Base-by-base conservation (phyloP, 1,140 invertebrate species). In the Colletes latitarsis region DNA sequence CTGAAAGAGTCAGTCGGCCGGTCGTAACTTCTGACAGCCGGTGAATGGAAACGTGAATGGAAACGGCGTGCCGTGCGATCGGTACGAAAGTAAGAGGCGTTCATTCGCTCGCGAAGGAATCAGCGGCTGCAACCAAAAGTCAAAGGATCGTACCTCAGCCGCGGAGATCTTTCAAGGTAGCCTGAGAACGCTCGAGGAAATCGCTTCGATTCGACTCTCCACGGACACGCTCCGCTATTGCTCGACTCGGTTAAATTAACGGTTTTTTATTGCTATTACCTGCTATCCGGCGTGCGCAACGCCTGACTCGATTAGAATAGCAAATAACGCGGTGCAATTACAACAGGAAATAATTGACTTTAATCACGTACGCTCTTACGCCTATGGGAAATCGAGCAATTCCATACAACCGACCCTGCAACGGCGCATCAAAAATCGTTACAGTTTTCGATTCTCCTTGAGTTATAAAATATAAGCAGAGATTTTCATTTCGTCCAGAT, bases 11-110 rank as follows among this genome's bases (percentile, higher is more conserved):
- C 81, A 70, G 79, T 77, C 81, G 76, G 80, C 68, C 71, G 77
- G 49, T 82, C 85, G 84, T 86, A 84, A 83, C 66, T 86, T 81
- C 55, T 78, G 82, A 81, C 85, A 75, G 73, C 58, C 87, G 86
- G 87, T 88, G 87, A 89, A 88, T 88, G 88, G 87, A 87, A 87
- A 88, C 88, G 87, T 87, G 87, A 88, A 88, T 89, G 87, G 83
- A 85, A 85, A 88, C 85, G 74, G 78, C 77, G 73, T 53, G 79
- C 21, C 74, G 74, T 85, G 83, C 76, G 83, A 89, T 88, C 81
- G 82, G 72, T 67, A 90, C 82, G 88, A 90, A 90, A 90, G 89
- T 90, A 90, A 90, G 88, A 90, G 89, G 88, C 79, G 72, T 76
- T 76, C 77, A 73, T 77, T 81, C 71, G 67, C 53, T 71, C 74